Base-by-base conservation (phyloP, 2,888 invertebrate species). In the Euzetes globulus region DNA sequence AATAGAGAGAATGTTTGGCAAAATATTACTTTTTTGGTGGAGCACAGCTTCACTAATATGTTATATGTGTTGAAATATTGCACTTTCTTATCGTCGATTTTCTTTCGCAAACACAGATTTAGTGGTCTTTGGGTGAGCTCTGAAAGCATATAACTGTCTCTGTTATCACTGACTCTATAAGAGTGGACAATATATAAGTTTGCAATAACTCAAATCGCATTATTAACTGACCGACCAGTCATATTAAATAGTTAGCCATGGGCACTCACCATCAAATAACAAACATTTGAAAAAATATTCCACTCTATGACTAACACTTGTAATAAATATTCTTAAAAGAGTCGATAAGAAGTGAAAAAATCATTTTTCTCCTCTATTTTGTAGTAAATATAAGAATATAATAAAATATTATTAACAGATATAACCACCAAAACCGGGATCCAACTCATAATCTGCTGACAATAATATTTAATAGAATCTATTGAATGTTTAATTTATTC, bases 271-370 rank as follows among this genome's bases (percentile, higher is more conserved):
- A 7, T 15, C 68, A n/a, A 60, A 63, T 63, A 37, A 29, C 29
- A 63, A 33, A 22, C 63, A 63, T 63, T 63, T 63, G 22, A 33
- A 68, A 60, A 60, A 27, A 60, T 60, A 60, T 33, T 68, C 37
- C 37, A 68, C 60, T 27, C 22, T 41, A 41, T 22, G 22, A 22
- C 37, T 41, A 68, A 68, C 68, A 68, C 41, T 68, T 68, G 68
- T 68, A 68, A 68, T 68, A 68, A 68, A 68, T 68, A 68, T 68
- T 68, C 68, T 68, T 68, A 68, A 68, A 68, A 68, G 15, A 41
- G 41, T 37, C 37, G 68, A 68, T 68, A 68, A 68, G 68, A 41
- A 60, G 17, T 60, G 29, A 33, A 60, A 45, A 68, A 68, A 68
- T 19, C 1, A 11, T 68, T n/a, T 19, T 41, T 68, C 29, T 19